Evolutionary conservation across 2,888 invertebrate species (phyloP).

Genomic region (Prenolepis imparis): DNA sequence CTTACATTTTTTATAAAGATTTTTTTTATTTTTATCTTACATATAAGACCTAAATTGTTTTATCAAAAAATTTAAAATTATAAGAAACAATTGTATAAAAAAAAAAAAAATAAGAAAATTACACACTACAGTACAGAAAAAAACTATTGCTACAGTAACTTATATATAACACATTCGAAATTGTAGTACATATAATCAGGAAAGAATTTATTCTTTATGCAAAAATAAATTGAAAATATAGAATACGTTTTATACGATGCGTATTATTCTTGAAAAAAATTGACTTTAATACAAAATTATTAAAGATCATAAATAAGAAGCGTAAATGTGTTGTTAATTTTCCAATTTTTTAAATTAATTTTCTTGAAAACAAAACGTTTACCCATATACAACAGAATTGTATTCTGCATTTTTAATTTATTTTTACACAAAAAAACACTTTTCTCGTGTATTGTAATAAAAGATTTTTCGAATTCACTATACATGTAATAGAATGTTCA

Average conservation of each 20-base stretch:
- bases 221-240: not conserved
- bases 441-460: not conserved
- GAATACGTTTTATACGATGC: not conserved
- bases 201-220: not conserved
- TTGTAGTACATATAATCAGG: no score
- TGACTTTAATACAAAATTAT: no score
- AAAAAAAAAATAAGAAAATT: not conserved
- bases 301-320: not conserved
- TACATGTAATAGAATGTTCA: not conserved
- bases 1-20: not conserved
- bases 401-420: not conserved
- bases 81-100: not conserved
- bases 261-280: not conserved
- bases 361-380: not conserved
- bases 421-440: not conserved
- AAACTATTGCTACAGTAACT: not conserved
- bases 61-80: not conserved
- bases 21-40: not conserved
- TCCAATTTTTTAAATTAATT: not conserved
- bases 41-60: not conserved
- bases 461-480: not conserved
- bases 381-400: no score
- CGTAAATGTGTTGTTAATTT: not conserved
- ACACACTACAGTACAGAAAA: not conserved
- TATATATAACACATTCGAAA: not conserved